A percentile compares a stretch with the other conserved stretches of the same genome.
Conservation (phyloP, 2,797 vertebrate species). For the Pipistrellus nathusii region DNA sequence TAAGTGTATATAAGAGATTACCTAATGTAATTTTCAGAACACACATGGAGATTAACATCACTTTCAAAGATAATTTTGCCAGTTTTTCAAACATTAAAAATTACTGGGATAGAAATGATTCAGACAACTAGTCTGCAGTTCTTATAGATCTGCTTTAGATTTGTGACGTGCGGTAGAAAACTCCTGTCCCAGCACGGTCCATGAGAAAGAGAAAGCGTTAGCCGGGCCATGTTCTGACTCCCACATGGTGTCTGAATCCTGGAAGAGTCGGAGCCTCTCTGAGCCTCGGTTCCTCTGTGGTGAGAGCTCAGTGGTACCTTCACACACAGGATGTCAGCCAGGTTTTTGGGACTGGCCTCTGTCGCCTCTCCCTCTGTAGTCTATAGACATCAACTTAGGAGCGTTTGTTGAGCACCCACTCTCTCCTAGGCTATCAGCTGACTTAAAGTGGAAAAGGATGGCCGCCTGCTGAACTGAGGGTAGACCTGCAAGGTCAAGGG, state of each 20-base stretch:
- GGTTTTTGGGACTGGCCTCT: neutral
- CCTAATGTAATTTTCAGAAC: slow-evolving; percentile 43
- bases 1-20: slow-evolving; percentile 14
- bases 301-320: neutral
- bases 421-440: neutral
- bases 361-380: no score
- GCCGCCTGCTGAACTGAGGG: neutral
- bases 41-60: neutral
- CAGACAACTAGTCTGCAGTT: neutral
- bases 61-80: slow-evolving; percentile 48
- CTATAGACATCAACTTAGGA: neutral
- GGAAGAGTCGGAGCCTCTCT: neutral
- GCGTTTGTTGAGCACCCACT: neutral
- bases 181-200: neutral
- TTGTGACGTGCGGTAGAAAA: neutral
- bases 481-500: no score
- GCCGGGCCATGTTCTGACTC: neutral
- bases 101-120: neutral
- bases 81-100: slow-evolving; percentile 59
- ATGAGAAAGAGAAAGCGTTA: neutral
- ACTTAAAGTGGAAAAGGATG: neutral
- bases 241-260: neutral
- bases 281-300: neutral
- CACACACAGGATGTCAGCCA: neutral
- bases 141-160: neutral